Base-by-base conservation (phyloP, 2,113 vertebrate species). In the Aramus guarauna region DNA sequence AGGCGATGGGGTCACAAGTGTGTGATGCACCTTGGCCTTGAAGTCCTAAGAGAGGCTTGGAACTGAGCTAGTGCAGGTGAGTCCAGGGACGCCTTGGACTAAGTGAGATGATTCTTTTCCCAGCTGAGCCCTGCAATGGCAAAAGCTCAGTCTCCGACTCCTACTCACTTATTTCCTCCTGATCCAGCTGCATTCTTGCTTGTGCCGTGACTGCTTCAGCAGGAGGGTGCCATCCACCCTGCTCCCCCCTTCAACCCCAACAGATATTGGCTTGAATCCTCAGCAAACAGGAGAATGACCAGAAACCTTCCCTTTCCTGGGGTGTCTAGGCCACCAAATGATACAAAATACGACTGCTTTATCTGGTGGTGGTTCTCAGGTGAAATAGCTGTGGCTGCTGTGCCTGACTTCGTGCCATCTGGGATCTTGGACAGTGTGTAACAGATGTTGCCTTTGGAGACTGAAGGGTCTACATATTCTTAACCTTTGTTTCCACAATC, bases 1-100 rank as follows among this genome's bases (percentile, higher is more conserved):
- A 55, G 41, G n/a, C 1, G 4, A 14, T 15, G 34, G 37, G 32
- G 43, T 59, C 7, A 10, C 0, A 4, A n/a, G n/a, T n/a, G n/a
- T n/a, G 1, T 13, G 53, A 24, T 60, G 56, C 26, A 13, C 23
- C 55, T n/a, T 62, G 39, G 47, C 55, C 45, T 39, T 47, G 9
- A 55, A 43, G 43, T 62, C 41, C 48, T 23, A 39, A 29, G 37
- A 37, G 21, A 36, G 66, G 37, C 43, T 52, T 37, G 17, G n/a
- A 67, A 52, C 37, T 22, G 45, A 66, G 29, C 15, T 16, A 11
- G 18, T 20, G 32, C 43, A 34, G 36, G 4, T n/a, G 50, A 67
- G 60, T 47, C 59, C 39, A 39, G 53, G 37, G 66, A 53, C 16
- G 29, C 53, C 24, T 47, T 45, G 45, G 67, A 18, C 20, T 17